Evolutionary conservation across 2,113 vertebrate genomes (phyloP).

Genomic region (Eretmochelys imbricata): DNA sequence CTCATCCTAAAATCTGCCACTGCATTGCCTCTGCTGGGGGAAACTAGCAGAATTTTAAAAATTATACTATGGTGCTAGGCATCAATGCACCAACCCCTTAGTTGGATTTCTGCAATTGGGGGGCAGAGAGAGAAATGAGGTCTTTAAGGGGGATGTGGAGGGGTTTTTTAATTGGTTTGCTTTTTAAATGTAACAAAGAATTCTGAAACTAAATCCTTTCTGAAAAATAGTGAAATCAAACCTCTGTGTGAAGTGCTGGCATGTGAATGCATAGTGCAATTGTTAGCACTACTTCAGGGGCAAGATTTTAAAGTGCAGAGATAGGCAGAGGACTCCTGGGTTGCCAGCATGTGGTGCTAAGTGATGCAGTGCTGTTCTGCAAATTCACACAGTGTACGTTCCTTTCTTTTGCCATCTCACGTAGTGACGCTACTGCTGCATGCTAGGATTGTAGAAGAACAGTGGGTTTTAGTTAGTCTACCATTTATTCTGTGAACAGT

Average conservation of each 20-base stretch:
- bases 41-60: background rate
- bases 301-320: background rate
- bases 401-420: background rate
- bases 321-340: background rate
- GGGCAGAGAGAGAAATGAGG: background rate
- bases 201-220: background rate
- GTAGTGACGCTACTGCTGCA: fast-evolving
- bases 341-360: background rate
- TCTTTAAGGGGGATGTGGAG: background rate
- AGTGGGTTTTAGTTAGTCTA: background rate
- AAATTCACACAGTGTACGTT: background rate
- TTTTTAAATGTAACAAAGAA: background rate
- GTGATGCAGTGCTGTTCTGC: background rate
- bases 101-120: background rate
- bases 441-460: background rate
- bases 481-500: background rate
- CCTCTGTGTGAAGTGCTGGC: background rate
- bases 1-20: background rate
- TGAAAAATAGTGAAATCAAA: background rate
- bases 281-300: background rate
- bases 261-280: background rate
- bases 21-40: background rate
- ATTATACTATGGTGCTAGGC: background rate
- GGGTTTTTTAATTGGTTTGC: fast-evolving
- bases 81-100: fast-evolving